Percentiles rank a stretch among this genome's conserved stretches.
These are phyloP conservation scores for Teleopsis dalmanni DNA, from an alignment of 1,140 invertebrate genomes.

Conservation along the genomic window DNA sequence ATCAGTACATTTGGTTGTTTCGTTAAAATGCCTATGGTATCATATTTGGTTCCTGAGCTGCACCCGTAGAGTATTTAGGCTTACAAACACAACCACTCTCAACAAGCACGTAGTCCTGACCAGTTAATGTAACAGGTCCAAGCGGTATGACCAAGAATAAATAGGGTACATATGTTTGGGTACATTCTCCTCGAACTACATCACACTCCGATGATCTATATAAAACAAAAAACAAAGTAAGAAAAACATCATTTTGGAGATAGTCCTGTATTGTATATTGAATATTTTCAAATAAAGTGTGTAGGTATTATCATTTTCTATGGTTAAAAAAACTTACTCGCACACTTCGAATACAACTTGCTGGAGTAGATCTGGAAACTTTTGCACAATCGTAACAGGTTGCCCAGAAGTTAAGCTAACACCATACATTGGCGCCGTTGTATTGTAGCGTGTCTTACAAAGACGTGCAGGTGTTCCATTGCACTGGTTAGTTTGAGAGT, in stretches of 20 bases:
- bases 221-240: slow-evolving; percentile 1
- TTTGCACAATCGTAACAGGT: slow-evolving; percentile 88
- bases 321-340: slow-evolving; percentile 53
- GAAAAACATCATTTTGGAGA: not conserved
- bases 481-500: slow-evolving; percentile 40
- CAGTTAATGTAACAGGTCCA: slow-evolving; percentile 82
- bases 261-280: not conserved
- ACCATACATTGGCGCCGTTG: slow-evolving; percentile 87
- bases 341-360: slow-evolving; percentile 88
- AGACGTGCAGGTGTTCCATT: slow-evolving; percentile 63
- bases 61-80: slow-evolving; percentile 62
- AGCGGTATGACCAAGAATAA: slow-evolving; percentile 83
- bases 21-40: slow-evolving; percentile 38
- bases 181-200: slow-evolving; percentile 77
- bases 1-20: not conserved
- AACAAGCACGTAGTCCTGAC: slow-evolving; percentile 85
- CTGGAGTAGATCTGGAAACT: slow-evolving; percentile 87
- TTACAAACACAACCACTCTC: slow-evolving; percentile 87
- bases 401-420: slow-evolving; percentile 85
- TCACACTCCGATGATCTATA: slow-evolving; percentile 80
- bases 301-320: not conserved
- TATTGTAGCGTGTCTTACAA: slow-evolving; percentile 83
- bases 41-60: slow-evolving; percentile 46
- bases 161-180: slow-evolving; percentile 86
- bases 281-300: not conserved